Evolutionary conservation across 2,888 invertebrate species (phyloP).

Genomic region (Ochropacha duplaris): DNA sequence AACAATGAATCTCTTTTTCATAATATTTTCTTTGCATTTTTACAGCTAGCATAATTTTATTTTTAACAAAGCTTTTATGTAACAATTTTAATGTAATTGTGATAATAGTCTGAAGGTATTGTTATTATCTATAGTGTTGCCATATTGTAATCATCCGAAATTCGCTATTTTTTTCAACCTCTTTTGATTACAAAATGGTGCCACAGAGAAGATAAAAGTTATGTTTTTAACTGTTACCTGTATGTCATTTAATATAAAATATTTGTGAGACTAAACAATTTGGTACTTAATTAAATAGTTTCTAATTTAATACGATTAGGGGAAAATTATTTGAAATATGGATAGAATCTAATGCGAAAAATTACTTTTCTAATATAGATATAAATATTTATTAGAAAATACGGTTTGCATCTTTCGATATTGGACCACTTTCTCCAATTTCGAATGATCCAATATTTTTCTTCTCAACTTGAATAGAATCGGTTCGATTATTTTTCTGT

Average conservation of each 20-base stretch:
- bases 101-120: conserved; percentile 40
- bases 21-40: conserved; percentile 4
- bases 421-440: background rate
- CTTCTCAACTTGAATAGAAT: background rate
- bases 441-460: background rate
- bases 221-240: conserved; percentile 14
- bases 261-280: conserved; percentile 36
- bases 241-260: conserved; percentile 5
- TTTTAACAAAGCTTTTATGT: conserved; percentile 40
- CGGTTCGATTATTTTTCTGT: background rate
- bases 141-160: conserved; percentile 13
- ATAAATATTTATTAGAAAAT: too few species aligned
- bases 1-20: conserved; percentile 35
- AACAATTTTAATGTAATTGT: conserved; percentile 43
- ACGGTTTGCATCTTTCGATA: background rate
- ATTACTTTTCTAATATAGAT: too few species aligned
- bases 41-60: conserved; percentile 2
- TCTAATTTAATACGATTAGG: conserved; percentile 41
- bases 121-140: conserved; percentile 19
- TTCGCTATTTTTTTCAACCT: background rate
- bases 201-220: conserved; percentile 10
- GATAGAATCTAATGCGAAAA: conserved; percentile 8
- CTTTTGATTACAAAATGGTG: background rate
- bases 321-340: conserved; percentile 21
- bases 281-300: conserved; percentile 34